A percentile compares a stretch with the other conserved stretches of the same genome.
Evolutionary conservation across 2,888 invertebrate species (phyloP).

Genomic region (Pharmacophagus antenor): DNA sequence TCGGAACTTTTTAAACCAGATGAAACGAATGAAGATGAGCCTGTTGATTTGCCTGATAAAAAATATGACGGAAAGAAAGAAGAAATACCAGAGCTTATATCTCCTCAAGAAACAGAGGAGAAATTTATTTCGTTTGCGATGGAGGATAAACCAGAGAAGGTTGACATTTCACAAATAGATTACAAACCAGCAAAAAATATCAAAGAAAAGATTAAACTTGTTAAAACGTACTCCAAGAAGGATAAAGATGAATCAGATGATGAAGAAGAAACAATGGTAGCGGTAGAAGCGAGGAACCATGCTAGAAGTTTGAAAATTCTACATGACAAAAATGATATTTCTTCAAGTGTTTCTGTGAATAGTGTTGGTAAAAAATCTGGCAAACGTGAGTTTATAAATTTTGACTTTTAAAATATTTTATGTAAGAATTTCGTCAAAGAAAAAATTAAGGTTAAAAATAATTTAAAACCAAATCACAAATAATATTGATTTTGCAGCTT

Average conservation of each 20-base stretch:
- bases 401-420: background rate
- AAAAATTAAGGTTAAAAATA: too few species aligned
- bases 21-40: constrained; percentile 51
- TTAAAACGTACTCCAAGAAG: constrained; percentile 74
- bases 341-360: constrained; percentile 82
- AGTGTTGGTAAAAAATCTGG: constrained; percentile 78
- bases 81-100: constrained; percentile 57
- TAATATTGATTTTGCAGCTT: constrained; percentile 45
- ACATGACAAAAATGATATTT: constrained; percentile 73
- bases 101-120: constrained; percentile 73
- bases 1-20: constrained; percentile 51
- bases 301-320: constrained; percentile 65
- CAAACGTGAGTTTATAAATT: constrained; percentile 51
- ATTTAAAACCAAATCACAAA: too few species aligned
- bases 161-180: constrained; percentile 56
- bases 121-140: constrained; percentile 77
- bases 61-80: constrained; percentile 52
- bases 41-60: constrained; percentile 56
- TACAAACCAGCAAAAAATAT: constrained; percentile 74
- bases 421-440: background rate
- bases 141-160: constrained; percentile 71
- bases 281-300: constrained; percentile 80
- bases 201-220: constrained; percentile 78
- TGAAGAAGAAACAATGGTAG: constrained; percentile 82
- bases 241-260: constrained; percentile 68